phyloP scores from a whole-genome alignment of 2,888 invertebrate species.

The Hemistola chrysoprasaria region DNA sequence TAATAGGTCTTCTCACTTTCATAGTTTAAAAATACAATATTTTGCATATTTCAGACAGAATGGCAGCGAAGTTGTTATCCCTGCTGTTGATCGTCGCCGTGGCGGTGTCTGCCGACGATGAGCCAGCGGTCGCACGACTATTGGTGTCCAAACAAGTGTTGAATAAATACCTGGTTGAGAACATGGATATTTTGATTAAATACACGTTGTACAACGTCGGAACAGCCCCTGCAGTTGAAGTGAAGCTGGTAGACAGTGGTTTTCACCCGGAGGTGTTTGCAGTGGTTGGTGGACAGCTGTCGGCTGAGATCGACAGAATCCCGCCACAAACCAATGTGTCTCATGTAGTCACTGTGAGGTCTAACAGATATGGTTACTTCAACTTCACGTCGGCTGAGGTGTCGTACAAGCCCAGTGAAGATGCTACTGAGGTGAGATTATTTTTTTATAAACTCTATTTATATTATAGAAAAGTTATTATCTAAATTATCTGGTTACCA shows the following conservation, averaged over 20 bases:
- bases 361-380: slow-evolving; percentile 95
- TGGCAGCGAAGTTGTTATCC: slow-evolving; percentile 70
- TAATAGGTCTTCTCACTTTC: slow-evolving; percentile 10
- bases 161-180: slow-evolving; percentile 97
- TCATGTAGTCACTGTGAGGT: slow-evolving; percentile 95
- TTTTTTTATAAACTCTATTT: slow-evolving; percentile 15
- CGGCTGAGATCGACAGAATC: slow-evolving; percentile 92
- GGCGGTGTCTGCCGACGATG: slow-evolving; percentile 82
- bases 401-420: slow-evolving; percentile 93
- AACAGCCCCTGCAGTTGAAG: slow-evolving; percentile 93
- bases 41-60: slow-evolving; percentile 58
- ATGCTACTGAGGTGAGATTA: slow-evolving; percentile 85
- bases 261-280: slow-evolving; percentile 96
- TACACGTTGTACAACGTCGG: slow-evolving; percentile 98
- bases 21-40: slow-evolving; percentile 8
- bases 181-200: slow-evolving; percentile 97
- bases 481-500: too few relatives aligned
- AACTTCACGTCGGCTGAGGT: slow-evolving; percentile 98
- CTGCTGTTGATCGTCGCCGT: slow-evolving; percentile 70
- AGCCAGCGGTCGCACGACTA: slow-evolving; percentile 90
- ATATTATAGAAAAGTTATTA: background rate
- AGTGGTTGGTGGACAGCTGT: slow-evolving; percentile 92
- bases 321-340: slow-evolving; percentile 96
- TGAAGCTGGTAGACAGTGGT: slow-evolving; percentile 93
- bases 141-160: slow-evolving; percentile 96